phyloP scores from a whole-genome alignment of 2,113 vertebrate genomes.

The Barnardius zonarius region DNA sequence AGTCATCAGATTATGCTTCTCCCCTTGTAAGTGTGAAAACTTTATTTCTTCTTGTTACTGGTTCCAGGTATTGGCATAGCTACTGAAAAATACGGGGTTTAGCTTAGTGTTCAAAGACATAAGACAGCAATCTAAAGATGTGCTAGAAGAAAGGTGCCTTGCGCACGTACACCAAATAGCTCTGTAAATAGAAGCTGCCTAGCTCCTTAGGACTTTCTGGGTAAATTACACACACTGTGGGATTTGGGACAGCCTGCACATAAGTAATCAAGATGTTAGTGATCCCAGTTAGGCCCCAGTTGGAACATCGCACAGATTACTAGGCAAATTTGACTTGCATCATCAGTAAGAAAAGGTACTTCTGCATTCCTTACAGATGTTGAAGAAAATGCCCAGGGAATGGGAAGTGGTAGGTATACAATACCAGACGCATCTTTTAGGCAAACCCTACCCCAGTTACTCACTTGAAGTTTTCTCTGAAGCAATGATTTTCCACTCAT shows the following conservation, averaged over 20 bases:
- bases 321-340: not conserved
- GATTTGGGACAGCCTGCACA: not conserved
- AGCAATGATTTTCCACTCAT: slow-evolving; percentile 98
- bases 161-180: not conserved
- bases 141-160: not conserved
- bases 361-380: not conserved
- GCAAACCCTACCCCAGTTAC: slow-evolving; percentile 53
- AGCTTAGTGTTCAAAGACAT: fast-evolving
- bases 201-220: not conserved
- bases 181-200: not conserved
- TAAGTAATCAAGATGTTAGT: not conserved
- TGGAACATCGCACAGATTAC: not conserved
- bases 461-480: slow-evolving; percentile 98
- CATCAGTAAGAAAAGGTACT: not conserved
- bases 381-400: not conserved
- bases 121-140: not conserved
- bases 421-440: not conserved
- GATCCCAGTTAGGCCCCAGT: not conserved
- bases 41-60: not conserved
- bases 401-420: not conserved
- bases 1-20: not conserved
- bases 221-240: not conserved
- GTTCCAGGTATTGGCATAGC: not conserved
- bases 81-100: not conserved
- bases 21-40: fast-evolving